Evolutionary conservation across 1,140 invertebrate genomes (phyloP).

Genomic region (Meloidogyne chitwoodi): DNA sequence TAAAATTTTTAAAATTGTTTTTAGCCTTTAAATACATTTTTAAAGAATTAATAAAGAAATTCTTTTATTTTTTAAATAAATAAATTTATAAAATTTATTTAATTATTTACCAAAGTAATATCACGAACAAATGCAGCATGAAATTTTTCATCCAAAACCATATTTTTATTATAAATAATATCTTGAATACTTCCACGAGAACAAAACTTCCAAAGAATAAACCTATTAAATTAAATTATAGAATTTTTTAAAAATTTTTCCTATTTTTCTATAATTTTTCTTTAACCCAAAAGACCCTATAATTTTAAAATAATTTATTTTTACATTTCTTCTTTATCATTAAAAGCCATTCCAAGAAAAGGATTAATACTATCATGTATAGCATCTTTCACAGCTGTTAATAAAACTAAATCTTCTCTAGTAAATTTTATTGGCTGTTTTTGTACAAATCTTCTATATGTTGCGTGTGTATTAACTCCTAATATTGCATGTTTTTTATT

Average conservation of each 20-base stretch:
- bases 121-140: constrained; percentile 58
- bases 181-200: constrained; percentile 56
- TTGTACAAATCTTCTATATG: constrained; percentile 52
- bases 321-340: constrained; percentile 59
- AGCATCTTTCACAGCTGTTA: constrained; percentile 52
- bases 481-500: constrained; percentile 54
- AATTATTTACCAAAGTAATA: constrained; percentile 50
- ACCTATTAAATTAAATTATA: neutral
- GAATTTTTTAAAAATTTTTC: too few relatives aligned
- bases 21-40: too few relatives aligned
- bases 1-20: too few relatives aligned
- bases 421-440: constrained; percentile 50
- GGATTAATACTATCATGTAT: constrained; percentile 58
- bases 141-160: constrained; percentile 54
- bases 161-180: constrained; percentile 58
- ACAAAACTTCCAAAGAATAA: constrained; percentile 58
- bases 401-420: constrained; percentile 48
- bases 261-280: too few relatives aligned
- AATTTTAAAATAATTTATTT: too few relatives aligned
- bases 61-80: too few relatives aligned
- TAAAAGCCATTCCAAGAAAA: constrained; percentile 57
- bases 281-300: too few relatives aligned
- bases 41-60: too few relatives aligned
- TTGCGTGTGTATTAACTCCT: constrained; percentile 56
- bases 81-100: too few relatives aligned